Percentiles rank a stretch among this genome's conserved stretches.
Conservation (phyloP, 2,888 invertebrate genomes). For the Zygothrica quintamaculata region DNA sequence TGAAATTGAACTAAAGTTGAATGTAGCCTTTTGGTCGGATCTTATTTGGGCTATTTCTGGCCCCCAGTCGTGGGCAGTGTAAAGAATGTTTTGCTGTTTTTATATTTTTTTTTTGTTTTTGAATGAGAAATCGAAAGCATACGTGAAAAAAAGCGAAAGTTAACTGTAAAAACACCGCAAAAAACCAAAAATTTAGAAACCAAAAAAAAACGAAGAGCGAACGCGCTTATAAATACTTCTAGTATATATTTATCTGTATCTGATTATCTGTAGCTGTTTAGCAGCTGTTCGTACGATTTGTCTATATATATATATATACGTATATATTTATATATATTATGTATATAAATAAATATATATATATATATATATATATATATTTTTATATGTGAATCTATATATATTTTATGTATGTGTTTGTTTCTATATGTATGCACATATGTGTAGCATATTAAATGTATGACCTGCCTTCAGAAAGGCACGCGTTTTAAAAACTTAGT, state of each 20-base stretch:
- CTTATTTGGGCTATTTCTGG: conserved; percentile 60
- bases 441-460: conserved; percentile 47
- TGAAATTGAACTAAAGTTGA: conserved; percentile 14
- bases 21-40: conserved; percentile 17
- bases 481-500: conserved; percentile 44
- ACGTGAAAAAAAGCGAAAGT: conserved; percentile 71
- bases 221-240: conserved; percentile 73
- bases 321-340: conserved; percentile 7
- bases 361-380: conserved; percentile 11
- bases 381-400: conserved; percentile 19
- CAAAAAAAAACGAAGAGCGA: conserved; percentile 40
- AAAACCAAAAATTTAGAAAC: conserved; percentile 54
- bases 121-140: conserved; percentile 68
- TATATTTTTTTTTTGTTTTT: no score
- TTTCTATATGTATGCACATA: conserved; percentile 24
- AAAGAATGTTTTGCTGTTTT: no score
- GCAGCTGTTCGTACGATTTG: conserved; percentile 53
- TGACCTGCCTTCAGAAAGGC: conserved; percentile 56
- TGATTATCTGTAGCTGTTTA: conserved; percentile 72
- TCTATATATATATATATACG: conserved; percentile 20
- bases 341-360: conserved; percentile 9
- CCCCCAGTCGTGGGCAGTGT: conserved; percentile 53
- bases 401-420: conserved; percentile 2
- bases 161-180: conserved; percentile 63
- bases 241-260: conserved; percentile 70